Evolutionary conservation across 1,140 invertebrate species (phyloP).

Genomic region (Papilio helenus): DNA sequence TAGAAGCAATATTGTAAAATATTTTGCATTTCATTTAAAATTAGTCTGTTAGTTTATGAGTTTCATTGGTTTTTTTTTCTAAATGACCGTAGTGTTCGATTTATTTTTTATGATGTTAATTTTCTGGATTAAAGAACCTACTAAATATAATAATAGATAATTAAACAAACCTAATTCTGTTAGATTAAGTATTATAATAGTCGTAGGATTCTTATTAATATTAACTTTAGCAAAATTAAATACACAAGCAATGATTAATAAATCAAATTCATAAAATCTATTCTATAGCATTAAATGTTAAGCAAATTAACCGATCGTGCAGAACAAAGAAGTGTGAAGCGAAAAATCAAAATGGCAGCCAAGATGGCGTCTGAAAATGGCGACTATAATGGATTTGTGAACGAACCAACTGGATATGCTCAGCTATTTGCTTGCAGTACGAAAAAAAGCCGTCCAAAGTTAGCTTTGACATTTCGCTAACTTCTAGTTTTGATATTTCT

Average conservation of each 20-base stretch:
- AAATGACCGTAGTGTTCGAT: no score
- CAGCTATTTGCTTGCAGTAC: conserved; percentile 82
- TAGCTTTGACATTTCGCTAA: conserved; percentile 77
- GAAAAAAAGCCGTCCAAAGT: conserved; percentile 80
- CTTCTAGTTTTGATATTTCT: conserved; percentile 63
- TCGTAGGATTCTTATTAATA: neutral
- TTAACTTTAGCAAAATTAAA: neutral
- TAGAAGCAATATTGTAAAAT: no score
- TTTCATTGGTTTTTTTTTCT: no score
- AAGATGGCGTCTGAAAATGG: conserved; percentile 58
- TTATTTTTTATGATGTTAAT: no score
- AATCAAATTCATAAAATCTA: neutral
- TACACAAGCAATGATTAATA: neutral
- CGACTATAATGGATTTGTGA: conserved; percentile 59
- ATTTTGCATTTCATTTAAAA: no score
- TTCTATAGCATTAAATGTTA: neutral
- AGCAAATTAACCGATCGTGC: conserved; percentile 47
- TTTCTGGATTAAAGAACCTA: no score
- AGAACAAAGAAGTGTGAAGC: conserved; percentile 59
- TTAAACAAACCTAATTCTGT: neutral
- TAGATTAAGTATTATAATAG: neutral
- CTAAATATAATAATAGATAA: neutral
- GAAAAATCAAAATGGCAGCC: conserved; percentile 58
- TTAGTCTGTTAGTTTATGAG: no score
- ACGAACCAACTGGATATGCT: conserved; percentile 81